Evolutionary conservation across 2,113 vertebrate genomes (phyloP), one percentile per base, ranked within the genome.

Genomic region (Sciurus niger): DNA sequence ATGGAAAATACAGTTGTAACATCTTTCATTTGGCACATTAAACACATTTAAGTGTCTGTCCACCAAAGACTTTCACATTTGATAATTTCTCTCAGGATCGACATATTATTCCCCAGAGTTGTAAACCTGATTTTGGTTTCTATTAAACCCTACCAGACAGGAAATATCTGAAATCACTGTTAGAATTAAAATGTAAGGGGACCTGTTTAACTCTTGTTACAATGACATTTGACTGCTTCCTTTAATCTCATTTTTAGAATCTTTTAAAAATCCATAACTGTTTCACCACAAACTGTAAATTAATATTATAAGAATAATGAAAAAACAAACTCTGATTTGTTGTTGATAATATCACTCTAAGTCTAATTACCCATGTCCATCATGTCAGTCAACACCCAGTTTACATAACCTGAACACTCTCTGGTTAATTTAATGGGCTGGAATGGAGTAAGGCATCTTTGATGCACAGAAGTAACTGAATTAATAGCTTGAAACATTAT

Each of bases 361-460:
- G 65, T 94, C 93, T 98, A 93, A 97, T 98, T 98, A 98, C 97
- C 98, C 98, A 97, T 98, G 98, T 98, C 94, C 91, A 96, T 94
- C 96, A 34, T 22, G 97, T 98, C 90, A 96, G 97, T 98, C 90
- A 97, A 87, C 76, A 96, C 90, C 83, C 98, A 98, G 98, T 98
- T 98, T 98, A 97, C 97, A 98, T 98, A 98, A 98, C 84, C 72
- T 97, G 97, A 98, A 98, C 96, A 97, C 51, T 94, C 43, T 90
- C 94, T 96, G 80, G 84, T 97, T 98, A 98, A 98, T 98, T 98
- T 98, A 87, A 97, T 97, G 95, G 94, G 92, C 89, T 92, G 74
- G 84, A 96, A 95, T 48, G 80, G 97, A 96, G 76, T 85, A 97
- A 95, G 82, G 95, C 98, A 97, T 91, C 96, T 97, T 97, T 95